Base-by-base conservation (phyloP, 2,888 invertebrate species). In the Eupithecia subfuscata region DNA sequence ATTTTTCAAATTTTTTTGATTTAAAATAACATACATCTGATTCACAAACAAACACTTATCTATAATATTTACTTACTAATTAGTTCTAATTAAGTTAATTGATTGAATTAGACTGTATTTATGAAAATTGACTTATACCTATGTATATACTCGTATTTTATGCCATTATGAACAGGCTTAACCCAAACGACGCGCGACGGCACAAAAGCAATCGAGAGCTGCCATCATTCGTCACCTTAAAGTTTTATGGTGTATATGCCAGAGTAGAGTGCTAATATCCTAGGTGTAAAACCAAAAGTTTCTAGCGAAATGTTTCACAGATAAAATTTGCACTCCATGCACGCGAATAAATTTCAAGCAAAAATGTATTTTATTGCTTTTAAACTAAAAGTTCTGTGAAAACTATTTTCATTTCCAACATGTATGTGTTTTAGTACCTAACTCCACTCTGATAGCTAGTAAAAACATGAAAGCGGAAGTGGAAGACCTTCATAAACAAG, bases 391-490 rank as follows among this genome's bases (percentile, higher is more conserved):
- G 69, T 69, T 64, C 7, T n/a, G n/a, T 34, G 45, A 30, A 67
- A 70, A 65, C 74, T 65, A 70, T 67, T 70, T 70, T 56, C 3
- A 70, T 67, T 67, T 56, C 14, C 56, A 70, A 40, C n/a, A n/a
- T 12, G 30, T 65, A 48, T 30, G n/a, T n/a, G 25, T 43, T 69
- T n/a, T 60, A 16, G 40, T 45, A 74, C n/a, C 22, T 63, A 69
- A 70, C 69, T 56, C 5, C 11, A 56, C 56, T 60, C 12, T 60
- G 60, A 60, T 60, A 60, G 60, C 60, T 60, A 60, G 25, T 25
- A 60, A 60, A 74, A 37, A 70, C 30, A 70, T 56, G 56, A 74
- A 69, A 70, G 64, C 40, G 74, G 43, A 74, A 74, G 43, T 70
- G n/a, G 30, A 37, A 37, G n/a, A 40, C 70, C 70, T 70, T 67